Percentiles rank a stretch among this genome's conserved stretches.
These are phyloP conservation scores for Ophioninae sp. DNA, from an alignment of 2,888 invertebrate species.

Conservation along the genomic window DNA sequence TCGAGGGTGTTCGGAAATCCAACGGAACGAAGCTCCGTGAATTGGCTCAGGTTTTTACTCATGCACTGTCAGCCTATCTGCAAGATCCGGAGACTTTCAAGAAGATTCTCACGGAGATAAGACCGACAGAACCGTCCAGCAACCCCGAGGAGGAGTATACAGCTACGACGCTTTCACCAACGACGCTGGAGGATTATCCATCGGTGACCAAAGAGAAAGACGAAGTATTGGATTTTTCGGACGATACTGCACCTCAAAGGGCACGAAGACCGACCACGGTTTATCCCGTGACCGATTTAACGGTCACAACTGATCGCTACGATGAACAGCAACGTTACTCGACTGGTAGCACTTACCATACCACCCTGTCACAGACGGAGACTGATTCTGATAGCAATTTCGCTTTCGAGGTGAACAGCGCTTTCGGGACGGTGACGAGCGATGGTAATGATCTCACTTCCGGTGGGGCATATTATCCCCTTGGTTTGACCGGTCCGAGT, in stretches of 20 bases:
- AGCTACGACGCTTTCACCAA: slow-evolving; percentile 71
- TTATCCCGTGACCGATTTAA: slow-evolving; percentile 67
- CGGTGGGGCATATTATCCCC: slow-evolving; percentile 49
- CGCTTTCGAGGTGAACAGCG: slow-evolving; percentile 82
- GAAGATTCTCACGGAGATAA: slow-evolving; percentile 88
- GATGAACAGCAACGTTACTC: slow-evolving; percentile 67
- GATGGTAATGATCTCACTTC: slow-evolving; percentile 45
- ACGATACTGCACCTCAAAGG: slow-evolving; percentile 82
- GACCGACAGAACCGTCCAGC: slow-evolving; percentile 89
- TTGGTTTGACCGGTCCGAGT: slow-evolving; percentile 58
- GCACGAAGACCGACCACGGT: slow-evolving; percentile 73
- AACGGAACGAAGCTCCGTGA: slow-evolving; percentile 87
- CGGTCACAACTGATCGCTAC: slow-evolving; percentile 59
- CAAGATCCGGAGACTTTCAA: slow-evolving; percentile 92
- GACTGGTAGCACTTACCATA: slow-evolving; percentile 61
- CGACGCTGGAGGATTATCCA: slow-evolving; percentile 82
- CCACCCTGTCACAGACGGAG: slow-evolving; percentile 61
- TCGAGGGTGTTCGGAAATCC: slow-evolving; percentile 82
- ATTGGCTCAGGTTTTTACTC: slow-evolving; percentile 91
- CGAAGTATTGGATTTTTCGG: slow-evolving; percentile 90
- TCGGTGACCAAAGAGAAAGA: slow-evolving; percentile 86
- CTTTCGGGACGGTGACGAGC: slow-evolving; percentile 72
- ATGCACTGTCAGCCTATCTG: slow-evolving; percentile 90
- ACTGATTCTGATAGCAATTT: slow-evolving; percentile 69
- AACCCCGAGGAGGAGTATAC: slow-evolving; percentile 76